These are phyloP conservation scores for Pionites leucogaster DNA, from an alignment of 2,113 vertebrate species.

Conservation along the genomic window DNA sequence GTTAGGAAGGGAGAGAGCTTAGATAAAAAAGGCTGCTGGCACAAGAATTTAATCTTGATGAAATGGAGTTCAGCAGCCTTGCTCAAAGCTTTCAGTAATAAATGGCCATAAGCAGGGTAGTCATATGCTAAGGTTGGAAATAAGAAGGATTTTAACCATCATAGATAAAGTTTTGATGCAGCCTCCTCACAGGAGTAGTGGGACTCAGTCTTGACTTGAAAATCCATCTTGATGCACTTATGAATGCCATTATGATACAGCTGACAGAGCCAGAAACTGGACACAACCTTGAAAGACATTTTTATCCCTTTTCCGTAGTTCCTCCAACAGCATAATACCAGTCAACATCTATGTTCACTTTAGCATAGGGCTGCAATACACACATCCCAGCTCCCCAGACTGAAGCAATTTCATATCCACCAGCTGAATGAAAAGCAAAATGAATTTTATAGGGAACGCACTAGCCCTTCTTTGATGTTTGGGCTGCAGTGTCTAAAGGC, in stretches of 20 bases:
- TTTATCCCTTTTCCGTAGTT: not conserved
- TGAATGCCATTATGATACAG: not conserved
- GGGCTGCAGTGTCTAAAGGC: not conserved
- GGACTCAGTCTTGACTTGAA: not conserved
- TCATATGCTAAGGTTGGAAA: not conserved
- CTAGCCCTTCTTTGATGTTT: not conserved
- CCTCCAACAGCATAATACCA: fast-evolving
- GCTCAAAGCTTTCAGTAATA: not conserved
- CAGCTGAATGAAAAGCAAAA: not conserved
- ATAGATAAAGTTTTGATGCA: not conserved
- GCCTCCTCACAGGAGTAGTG: not conserved
- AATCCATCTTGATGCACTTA: not conserved
- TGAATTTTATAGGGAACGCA: not conserved
- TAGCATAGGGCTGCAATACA: not conserved
- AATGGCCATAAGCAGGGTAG: not conserved
- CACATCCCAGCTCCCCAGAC: not conserved
- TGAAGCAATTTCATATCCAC: not conserved
- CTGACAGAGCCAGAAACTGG: not conserved
- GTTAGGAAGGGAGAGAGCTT: not conserved
- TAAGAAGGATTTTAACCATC: not conserved
- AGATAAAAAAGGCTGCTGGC: not conserved
- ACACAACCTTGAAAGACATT: not conserved
- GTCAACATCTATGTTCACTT: not conserved
- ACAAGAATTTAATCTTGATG: not conserved
- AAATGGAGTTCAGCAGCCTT: not conserved